A percentile compares a stretch with the other conserved stretches of the same genome.
phyloP scores from a whole-genome alignment of 2,888 invertebrate genomes.

The Druceiella hillmani region DNA sequence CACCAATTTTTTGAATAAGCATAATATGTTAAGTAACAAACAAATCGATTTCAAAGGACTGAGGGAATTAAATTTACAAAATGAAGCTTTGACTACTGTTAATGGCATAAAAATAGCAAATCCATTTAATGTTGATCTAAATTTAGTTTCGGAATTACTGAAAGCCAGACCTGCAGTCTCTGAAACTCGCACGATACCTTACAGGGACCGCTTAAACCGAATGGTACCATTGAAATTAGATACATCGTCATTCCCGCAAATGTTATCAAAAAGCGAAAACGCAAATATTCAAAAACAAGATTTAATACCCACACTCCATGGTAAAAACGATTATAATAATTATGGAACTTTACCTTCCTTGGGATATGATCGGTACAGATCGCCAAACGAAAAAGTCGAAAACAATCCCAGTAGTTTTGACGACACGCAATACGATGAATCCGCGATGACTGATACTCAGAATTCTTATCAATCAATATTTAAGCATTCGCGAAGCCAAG shows the following conservation, averaged over 20 bases:
- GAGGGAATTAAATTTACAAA: slow-evolving; percentile 33
- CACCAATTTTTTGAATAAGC: slow-evolving; percentile 35
- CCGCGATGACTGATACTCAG: too few species aligned
- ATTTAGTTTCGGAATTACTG: slow-evolving; percentile 44
- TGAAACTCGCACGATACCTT: slow-evolving; percentile 33
- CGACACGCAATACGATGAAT: too few species aligned
- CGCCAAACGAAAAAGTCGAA: too few species aligned
- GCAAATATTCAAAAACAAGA: too few species aligned
- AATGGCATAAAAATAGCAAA: slow-evolving; percentile 50
- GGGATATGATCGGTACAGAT: too few species aligned
- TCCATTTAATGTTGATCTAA: slow-evolving; percentile 47
- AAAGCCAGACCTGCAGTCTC: slow-evolving; percentile 40
- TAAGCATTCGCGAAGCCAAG: slow-evolving; percentile 47
- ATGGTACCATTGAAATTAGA: slow-evolving; percentile 36
- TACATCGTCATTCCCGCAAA: slow-evolving; percentile 36
- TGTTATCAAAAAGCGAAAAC: slow-evolving; percentile 37
- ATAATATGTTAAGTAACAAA: slow-evolving; percentile 32
- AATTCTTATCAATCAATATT: slow-evolving; percentile 40
- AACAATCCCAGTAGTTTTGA: too few species aligned
- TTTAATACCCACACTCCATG: too few species aligned
- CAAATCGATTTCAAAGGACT: slow-evolving; percentile 33
- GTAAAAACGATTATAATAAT: too few species aligned
- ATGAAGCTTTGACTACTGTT: slow-evolving; percentile 36
- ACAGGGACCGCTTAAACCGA: slow-evolving; percentile 36
- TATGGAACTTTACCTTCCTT: too few species aligned